Conservation (phyloP, 2,113 vertebrate species). For the Salvelinus namaycush region DNA sequence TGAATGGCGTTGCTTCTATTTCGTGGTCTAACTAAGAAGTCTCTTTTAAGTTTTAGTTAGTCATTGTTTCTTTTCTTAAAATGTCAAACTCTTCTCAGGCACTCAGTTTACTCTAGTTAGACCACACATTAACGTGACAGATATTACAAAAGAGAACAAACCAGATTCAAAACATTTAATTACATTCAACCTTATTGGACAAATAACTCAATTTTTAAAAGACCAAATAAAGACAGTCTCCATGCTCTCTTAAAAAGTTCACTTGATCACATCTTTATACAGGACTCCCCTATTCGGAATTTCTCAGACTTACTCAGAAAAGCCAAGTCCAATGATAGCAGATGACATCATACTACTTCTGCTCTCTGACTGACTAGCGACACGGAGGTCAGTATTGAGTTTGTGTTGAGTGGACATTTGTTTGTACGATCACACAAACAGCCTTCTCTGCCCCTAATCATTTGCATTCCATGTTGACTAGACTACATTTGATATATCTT, state of each 20-base stretch:
- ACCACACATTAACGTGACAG: constrained; percentile 14
- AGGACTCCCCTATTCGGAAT: neutral
- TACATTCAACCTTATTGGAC: constrained; percentile 56
- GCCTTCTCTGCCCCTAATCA: neutral
- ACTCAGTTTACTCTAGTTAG: too few relatives aligned
- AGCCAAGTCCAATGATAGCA: constrained; percentile 2
- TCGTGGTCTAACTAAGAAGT: constrained; percentile 20
- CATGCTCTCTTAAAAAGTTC: constrained; percentile 11
- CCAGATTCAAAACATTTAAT: constrained; percentile 45
- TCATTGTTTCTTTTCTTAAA: neutral
- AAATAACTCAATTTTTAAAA: constrained; percentile 16
- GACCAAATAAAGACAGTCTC: constrained; percentile 8
- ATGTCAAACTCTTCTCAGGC: too few relatives aligned
- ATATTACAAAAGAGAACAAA: constrained; percentile 45
- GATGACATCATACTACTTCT: constrained; percentile 21
- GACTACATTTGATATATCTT: neutral
- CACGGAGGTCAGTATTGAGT: constrained; percentile 14
- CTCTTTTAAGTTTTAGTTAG: neutral
- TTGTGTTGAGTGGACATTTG: too few relatives aligned
- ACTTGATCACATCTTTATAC: neutral
- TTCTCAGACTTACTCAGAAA: constrained; percentile 1
- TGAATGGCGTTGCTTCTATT: constrained; percentile 58
- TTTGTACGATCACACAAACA: neutral
- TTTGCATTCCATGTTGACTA: neutral
- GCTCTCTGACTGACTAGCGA: constrained; percentile 9